phyloP scores from a whole-genome alignment of 2,888 invertebrate species.

The Nomada fabriciana region DNA sequence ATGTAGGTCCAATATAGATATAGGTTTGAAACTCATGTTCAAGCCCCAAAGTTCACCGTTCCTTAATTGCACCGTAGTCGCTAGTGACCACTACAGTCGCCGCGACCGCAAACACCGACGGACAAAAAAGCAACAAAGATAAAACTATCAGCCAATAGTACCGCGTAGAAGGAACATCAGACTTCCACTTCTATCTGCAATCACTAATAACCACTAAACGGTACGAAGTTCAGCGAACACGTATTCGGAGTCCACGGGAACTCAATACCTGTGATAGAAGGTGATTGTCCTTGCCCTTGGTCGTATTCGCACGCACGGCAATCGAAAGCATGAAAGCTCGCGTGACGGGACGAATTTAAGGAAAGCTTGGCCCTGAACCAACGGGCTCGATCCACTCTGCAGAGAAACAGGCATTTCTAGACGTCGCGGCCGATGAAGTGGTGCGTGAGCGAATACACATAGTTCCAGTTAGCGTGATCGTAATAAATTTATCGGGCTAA shows the following conservation, averaged over 20 bases:
- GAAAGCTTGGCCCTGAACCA: conserved; percentile 8
- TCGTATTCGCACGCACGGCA: conserved; percentile 28
- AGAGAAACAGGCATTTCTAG: conserved; percentile 47
- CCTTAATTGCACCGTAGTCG: too few relatives aligned
- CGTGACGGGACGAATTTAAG: conserved; percentile 42
- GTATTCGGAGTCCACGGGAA: background rate
- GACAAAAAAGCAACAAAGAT: background rate
- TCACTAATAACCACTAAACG: background rate
- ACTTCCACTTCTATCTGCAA: background rate
- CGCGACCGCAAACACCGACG: too few relatives aligned
- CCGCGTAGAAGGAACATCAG: background rate
- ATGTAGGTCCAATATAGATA: too few relatives aligned
- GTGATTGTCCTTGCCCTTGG: conserved; percentile 58
- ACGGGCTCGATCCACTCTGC: conserved; percentile 3
- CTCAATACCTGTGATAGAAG: conserved; percentile 2
- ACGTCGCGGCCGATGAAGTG: background rate
- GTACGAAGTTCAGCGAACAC: background rate
- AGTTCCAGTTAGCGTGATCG: conserved; percentile 55
- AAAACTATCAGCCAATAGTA: background rate
- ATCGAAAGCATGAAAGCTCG: conserved; percentile 46
- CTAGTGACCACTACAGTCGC: too few relatives aligned
- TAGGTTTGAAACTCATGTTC: too few relatives aligned
- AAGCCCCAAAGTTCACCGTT: too few relatives aligned
- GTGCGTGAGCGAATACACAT: conserved; percentile 13
- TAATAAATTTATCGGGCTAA: conserved; percentile 64